Base-by-base conservation (phyloP, 1,140 invertebrate species). In the Drosophila kikkawai region DNA sequence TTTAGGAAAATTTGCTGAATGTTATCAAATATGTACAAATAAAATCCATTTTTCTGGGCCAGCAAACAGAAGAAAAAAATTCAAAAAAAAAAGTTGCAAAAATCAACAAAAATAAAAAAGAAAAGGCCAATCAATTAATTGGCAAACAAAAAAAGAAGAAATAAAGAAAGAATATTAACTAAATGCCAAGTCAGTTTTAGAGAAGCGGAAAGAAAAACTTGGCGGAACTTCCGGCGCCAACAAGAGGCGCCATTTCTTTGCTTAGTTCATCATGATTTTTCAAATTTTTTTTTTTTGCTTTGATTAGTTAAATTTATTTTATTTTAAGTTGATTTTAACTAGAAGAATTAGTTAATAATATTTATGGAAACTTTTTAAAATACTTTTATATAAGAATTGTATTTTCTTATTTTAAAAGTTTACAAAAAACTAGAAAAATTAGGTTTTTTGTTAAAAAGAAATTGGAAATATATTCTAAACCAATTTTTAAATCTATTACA, bases 1-100 rank as follows among this genome's bases (percentile, higher is more conserved):
- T 45, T 44, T 29, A 37, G 69, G 61, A 42, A 84, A 55, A 85
- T 80, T 57, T 84, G 81, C 81, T 84, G 81, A 84, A 80, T 85
- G 53, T 77, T 77, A 68, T 80, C 81, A 80, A 83, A 79, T 79
- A 64, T 67, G 65, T 63, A 63, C 4, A 77, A 57, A 58, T 56
- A 57, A 44, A 80, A 64, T 61, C 76, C 48, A 58, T 36, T 57
- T 78, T 82, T 82, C 57, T 84, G 70, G 80, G 80, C 60, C 67
- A 82, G 48, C 48, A 76, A 61, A 51, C 48, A 51, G 51, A 19
- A 47, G 41, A 42, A 32, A 34, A 12, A 15, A 2, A 56, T n/a
- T 37, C n/a, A 22, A 48, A 60, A 44, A 37, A 36, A 60, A 17
- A 42, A 41, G 36, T 51, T 68, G 67, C 63, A 45, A 32, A 45